Evolutionary conservation across 2,113 vertebrate genomes (phyloP).

Genomic region (Daphoenositta chrysoptera): DNA sequence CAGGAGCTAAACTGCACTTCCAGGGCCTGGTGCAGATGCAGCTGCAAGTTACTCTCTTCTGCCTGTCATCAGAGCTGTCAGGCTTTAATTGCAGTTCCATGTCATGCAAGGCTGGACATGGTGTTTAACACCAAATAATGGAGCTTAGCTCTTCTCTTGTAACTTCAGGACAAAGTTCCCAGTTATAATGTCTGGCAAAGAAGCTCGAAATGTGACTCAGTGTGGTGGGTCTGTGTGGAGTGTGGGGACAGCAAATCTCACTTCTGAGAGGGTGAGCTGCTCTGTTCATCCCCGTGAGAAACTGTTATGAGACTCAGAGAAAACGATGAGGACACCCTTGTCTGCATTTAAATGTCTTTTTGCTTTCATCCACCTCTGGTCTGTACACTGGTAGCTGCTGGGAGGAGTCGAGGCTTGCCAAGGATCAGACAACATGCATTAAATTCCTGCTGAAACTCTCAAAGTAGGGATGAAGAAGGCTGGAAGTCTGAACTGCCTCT

Average conservation of each 20-base stretch:
- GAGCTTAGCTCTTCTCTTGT: not conserved
- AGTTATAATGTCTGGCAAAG: not conserved
- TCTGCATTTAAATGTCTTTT: not conserved
- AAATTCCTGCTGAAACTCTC: not conserved
- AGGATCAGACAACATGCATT: not conserved
- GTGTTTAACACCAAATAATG: not conserved
- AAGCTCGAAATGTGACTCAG: not conserved
- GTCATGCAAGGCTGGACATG: not conserved
- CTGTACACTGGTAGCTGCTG: not conserved
- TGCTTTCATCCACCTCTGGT: not conserved
- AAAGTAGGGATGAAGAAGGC: not conserved
- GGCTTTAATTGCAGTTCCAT: not conserved
- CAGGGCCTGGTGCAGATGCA: not conserved
- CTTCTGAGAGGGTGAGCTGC: not conserved
- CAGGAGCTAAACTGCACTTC: not conserved
- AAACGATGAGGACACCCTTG: not conserved
- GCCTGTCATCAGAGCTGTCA: not conserved
- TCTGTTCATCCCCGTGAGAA: not conserved
- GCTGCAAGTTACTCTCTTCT: not conserved
- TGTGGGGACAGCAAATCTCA: fast-evolving
- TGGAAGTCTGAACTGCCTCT: not conserved
- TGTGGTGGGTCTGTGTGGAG: not conserved
- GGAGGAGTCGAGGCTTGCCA: not conserved
- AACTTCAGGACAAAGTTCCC: not conserved
- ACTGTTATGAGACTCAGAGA: not conserved